phyloP scores from a whole-genome alignment of 2,113 vertebrate genomes.

The Herpetotheres cachinnans region DNA sequence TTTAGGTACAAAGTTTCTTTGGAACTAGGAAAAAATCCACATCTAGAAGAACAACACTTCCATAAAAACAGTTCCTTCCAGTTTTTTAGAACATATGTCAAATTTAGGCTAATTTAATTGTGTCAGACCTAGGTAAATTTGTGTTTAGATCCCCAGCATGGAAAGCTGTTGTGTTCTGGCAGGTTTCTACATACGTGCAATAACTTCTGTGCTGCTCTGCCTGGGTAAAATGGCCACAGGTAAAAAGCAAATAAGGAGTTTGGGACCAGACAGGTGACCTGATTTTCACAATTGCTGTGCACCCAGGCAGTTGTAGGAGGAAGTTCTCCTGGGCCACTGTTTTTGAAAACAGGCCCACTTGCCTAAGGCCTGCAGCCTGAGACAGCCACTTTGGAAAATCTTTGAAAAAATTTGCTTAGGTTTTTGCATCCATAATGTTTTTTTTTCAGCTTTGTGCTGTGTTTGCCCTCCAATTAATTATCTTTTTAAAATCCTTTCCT shows the following conservation, averaged over 20 bases:
- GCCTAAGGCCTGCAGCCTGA: neutral
- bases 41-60: neutral
- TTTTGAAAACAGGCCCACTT: neutral
- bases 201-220: neutral
- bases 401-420: neutral
- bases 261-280: neutral
- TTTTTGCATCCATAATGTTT: neutral
- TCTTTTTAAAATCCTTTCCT: neutral
- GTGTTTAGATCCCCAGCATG: neutral
- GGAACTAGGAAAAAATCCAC: neutral
- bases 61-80: neutral
- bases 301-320: neutral
- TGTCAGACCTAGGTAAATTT: neutral
- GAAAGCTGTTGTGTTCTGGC: neutral
- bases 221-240: neutral
- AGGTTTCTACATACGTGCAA: neutral
- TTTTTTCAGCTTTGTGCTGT: neutral
- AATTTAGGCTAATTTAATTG: neutral
- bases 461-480: neutral
- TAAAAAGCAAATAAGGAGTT: neutral
- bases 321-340: neutral
- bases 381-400: neutral
- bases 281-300: neutral
- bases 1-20: neutral
- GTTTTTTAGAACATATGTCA: neutral